Base-by-base conservation (phyloP, 2,888 invertebrate genomes). In the Papilio elwesi region DNA sequence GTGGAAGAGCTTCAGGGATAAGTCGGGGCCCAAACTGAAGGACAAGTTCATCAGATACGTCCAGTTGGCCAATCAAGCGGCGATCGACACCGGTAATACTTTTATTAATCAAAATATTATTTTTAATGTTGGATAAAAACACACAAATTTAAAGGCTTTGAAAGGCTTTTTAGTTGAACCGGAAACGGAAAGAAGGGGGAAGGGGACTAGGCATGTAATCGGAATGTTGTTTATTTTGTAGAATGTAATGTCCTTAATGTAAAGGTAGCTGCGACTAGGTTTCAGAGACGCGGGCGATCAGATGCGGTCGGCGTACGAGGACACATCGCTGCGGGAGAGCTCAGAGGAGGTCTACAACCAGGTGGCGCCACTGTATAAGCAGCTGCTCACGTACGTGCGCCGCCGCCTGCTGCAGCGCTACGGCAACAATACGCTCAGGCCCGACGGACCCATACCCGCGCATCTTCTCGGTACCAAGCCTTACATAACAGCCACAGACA, bases 1-100 rank as follows among this genome's bases (percentile, higher is more conserved):
- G 0, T 98, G 98, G 98, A 95, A 93, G 80, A 96, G 96, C 71
- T 98, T 97, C 95, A 94, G 98, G 76, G 97, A 98, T 74, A 96
- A 95, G 73, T 95, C 96, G 0, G 98, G 98, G 0, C 96, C 96
- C 0, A 95, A 96, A 38, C 92, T 98, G 87, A 96, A 95, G 85
- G 95, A 96, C 74, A 94, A 96, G 76, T 98, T 96, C 83, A 95
- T 96, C 93, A 94, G 97, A 93, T 98, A 97, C 79, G 95, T 97
- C 0, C 95, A 96, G 77, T 85, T 98, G 47, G 96, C 96, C 0
- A 98, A 98, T 85, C 95, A 96, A 83, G 98, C 97, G 0, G 96
- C 98, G 2, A 91, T 94, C 72, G 90, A 95, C 68, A 96, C 96
- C 78, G 97, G 97, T 97, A 89, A 78, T 48, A 65, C 3, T 67